Evolutionary conservation across 2,797 vertebrate genomes (phyloP), one percentile per base, ranked within the genome.

Genomic region (Notolabrus celidotus): DNA sequence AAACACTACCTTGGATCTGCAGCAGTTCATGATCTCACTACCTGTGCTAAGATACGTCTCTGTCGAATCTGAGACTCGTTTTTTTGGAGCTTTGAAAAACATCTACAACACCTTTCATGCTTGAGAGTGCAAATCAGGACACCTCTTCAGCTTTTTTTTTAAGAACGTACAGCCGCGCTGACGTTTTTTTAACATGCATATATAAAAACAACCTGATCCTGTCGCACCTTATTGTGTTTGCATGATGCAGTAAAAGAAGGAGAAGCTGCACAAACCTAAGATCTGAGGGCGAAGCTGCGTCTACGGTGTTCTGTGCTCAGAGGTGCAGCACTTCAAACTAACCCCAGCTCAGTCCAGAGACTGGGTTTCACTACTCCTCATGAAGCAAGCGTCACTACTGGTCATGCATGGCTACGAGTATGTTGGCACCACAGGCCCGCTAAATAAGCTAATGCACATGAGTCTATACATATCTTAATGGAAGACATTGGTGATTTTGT

Each of bases 401-500:
- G 83, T 96, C 97, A 99, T 99, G 98, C 97, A 98, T 91, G 95
- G 96, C 95, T 95, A 95, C 94, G 93, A 95, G 94, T 95, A 91
- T 77, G 86, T 86, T 77, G 84, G 89, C 90, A 90, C 82, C 95
- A 96, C 94, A 94, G 92, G 92, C 95, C 95, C 89, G 93, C 96
- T 97, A 97, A 95, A 90, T 90, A 96, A 96, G 95, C 96, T 96
- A 96, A 97, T 96, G 96, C 95, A 95, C 94, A 95, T 96, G 96
- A 96, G 96, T 96, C 97, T 99, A 98, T 99, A 99, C 96, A 97
- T 97, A 95, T 98, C 96, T 98, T 96, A 98, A 99, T 99, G 98
- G 98, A 99, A 99, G 98, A 99, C 98, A 96, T 99, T 97, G 97
- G 97, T 99, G 97, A 99, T 99, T 98, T 99, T 99, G 97, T 98